Base-by-base conservation (phyloP, 1,140 invertebrate genomes). In the Drosophila nigromelanica region DNA sequence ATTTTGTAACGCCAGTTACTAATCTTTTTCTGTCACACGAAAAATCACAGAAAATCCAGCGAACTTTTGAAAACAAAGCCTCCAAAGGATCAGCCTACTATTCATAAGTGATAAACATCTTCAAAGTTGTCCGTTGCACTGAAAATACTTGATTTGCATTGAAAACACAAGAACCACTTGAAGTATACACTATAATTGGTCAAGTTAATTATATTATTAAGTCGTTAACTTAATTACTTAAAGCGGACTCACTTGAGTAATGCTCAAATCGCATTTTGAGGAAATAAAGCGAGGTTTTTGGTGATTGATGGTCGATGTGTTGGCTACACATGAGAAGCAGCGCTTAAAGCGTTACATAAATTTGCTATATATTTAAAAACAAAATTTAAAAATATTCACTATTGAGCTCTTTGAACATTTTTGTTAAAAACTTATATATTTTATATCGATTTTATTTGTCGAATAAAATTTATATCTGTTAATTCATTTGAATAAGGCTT, bases 151-250 rank as follows among this genome's bases (percentile, higher is more conserved):
- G 7, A n/a, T 35, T 4, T 10, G 12, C 42, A 12, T n/a, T 51
- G 61, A 5, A 50, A 18, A 24, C 21, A 24, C 21, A 3, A 3
- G 3, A 18, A 18, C 37, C 47, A 37, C 52, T 50, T 2, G 6
- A 35, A 45, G 11, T 3, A 14, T 52, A 54, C 40, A 39, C 30
- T 35, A 40, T 58, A 71, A 58, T 72, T 59, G 64, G 69, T 45
- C 8, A 12, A 14, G 18, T 24, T 67, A 66, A 78, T 70, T 71
- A 58, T 71, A 76, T 86, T 74, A 80, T 86, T 86, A 72, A 74
- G 78, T 86, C 74, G 80, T 81, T 87, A 81, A 52, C 73, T 39
- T 67, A 80, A 80, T 76, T 76, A 55, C 76, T 58, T 54, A 8
- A 43, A 67, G 27, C 58, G 55, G 54, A 66, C 71, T 73, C 62